These are phyloP conservation scores for Chrysochloris asiatica DNA, from an alignment of 2,113 vertebrate species.

Conservation along the genomic window DNA sequence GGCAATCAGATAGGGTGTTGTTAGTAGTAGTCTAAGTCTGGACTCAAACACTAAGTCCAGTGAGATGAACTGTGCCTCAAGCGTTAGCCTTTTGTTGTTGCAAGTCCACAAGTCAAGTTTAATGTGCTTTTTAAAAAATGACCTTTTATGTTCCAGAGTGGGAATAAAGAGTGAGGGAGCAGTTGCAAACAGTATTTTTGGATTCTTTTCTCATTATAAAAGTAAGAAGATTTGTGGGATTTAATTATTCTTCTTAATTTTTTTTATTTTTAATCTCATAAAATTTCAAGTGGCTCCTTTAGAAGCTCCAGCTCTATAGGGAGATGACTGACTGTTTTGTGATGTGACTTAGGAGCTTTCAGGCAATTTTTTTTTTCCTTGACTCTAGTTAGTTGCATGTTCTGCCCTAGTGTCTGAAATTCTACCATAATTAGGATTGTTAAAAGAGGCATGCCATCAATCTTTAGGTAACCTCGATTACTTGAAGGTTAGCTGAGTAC, in stretches of 20 bases:
- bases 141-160: not conserved
- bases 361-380: slow-evolving; percentile 28
- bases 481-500: too few species aligned
- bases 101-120: too few species aligned
- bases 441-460: not conserved
- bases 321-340: slow-evolving; percentile 10
- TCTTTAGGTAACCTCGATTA: not conserved
- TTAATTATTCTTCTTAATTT: too few species aligned
- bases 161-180: slow-evolving; percentile 5
- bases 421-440: not conserved
- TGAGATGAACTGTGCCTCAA: not conserved
- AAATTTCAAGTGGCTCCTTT: slow-evolving; percentile 3
- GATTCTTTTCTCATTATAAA: slow-evolving; percentile 39
- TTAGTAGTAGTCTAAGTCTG: not conserved
- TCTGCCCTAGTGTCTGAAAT: not conserved
- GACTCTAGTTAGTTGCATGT: not conserved
- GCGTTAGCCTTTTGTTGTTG: not conserved
- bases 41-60: not conserved
- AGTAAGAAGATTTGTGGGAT: not conserved
- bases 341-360: not conserved
- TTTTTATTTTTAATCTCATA: not conserved
- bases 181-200: not conserved
- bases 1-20: not conserved
- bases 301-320: not conserved
- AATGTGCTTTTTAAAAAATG: too few species aligned